A percentile compares a stretch with the other conserved stretches of the same genome.
Conservation (phyloP, 2,113 vertebrate species). For the Lathamus discolor region DNA sequence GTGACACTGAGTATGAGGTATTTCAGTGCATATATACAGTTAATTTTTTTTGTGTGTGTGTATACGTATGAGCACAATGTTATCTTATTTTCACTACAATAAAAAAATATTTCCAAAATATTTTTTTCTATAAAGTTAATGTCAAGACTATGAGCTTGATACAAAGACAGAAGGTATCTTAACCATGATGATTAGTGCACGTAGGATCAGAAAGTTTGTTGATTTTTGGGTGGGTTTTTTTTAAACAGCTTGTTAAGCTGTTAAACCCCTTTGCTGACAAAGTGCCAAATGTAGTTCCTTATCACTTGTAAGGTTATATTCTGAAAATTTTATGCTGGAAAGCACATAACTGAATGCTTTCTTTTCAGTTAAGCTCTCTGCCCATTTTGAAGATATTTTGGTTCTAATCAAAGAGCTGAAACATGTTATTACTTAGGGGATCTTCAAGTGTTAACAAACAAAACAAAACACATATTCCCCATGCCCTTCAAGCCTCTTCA, state of each 20-base stretch:
- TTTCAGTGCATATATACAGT: slow-evolving; percentile 26
- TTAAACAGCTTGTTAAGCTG: neutral
- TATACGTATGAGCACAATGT: neutral
- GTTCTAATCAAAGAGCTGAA: neutral
- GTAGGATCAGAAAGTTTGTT: neutral
- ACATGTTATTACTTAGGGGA: neutral
- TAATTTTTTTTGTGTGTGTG: slow-evolving; percentile 15
- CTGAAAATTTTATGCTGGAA: neutral
- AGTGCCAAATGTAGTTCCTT: neutral
- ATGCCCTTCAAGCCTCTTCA: neutral
- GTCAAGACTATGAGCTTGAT: neutral
- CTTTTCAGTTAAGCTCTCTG: neutral
- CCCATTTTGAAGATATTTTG: neutral
- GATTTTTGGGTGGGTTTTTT: neutral
- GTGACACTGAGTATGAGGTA: neutral
- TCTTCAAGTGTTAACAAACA: neutral
- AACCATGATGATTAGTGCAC: neutral
- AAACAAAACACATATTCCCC: neutral
- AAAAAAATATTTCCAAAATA: slow-evolving; percentile 53
- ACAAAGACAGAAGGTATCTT: neutral
- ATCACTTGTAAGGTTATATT: neutral
- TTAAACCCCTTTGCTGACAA: neutral
- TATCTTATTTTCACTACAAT: slow-evolving; percentile 61
- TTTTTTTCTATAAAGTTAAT: neutral
- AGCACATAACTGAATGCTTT: neutral